phyloP scores from a whole-genome alignment of 2,888 invertebrate genomes.

The Diadegma fenestrale region DNA sequence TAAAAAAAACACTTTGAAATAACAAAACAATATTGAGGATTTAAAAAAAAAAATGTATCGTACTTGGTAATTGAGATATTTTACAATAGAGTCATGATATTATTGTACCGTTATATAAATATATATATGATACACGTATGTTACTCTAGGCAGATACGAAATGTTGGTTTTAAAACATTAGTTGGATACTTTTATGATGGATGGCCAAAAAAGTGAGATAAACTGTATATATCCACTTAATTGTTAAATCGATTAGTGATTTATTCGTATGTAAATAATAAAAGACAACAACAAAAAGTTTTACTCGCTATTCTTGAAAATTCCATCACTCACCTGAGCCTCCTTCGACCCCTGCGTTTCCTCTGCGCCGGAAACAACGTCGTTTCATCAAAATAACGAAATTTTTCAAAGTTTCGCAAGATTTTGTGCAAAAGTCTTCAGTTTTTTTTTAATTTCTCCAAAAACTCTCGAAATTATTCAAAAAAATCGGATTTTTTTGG shows the following conservation, averaged over 20 bases:
- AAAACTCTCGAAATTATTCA: no score
- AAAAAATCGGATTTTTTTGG: no score
- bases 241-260: slow-evolving; percentile 82
- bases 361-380: not conserved
- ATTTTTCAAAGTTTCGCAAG: not conserved
- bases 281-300: slow-evolving; percentile 69
- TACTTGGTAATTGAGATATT: slow-evolving; percentile 73
- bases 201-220: slow-evolving; percentile 79
- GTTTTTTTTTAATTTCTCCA: no score
- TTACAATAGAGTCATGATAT: slow-evolving; percentile 72
- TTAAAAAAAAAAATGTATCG: slow-evolving; percentile 65
- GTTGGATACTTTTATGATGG: slow-evolving; percentile 80
- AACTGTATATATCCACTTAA: slow-evolving; percentile 82
- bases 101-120: slow-evolving; percentile 63
- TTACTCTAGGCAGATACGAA: slow-evolving; percentile 68
- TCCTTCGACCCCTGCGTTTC: no score
- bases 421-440: no score
- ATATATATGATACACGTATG: slow-evolving; percentile 61
- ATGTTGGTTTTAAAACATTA: slow-evolving; percentile 74
- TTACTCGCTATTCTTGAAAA: slow-evolving; percentile 73
- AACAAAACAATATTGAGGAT: slow-evolving; percentile 17
- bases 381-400: not conserved
- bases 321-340: not conserved
- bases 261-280: slow-evolving; percentile 82
- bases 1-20: slow-evolving; percentile 9